Percentiles rank a stretch among this genome's conserved stretches.
Conservation (phyloP, 2,888 invertebrate species). For the Herminia tarsipennalis region DNA sequence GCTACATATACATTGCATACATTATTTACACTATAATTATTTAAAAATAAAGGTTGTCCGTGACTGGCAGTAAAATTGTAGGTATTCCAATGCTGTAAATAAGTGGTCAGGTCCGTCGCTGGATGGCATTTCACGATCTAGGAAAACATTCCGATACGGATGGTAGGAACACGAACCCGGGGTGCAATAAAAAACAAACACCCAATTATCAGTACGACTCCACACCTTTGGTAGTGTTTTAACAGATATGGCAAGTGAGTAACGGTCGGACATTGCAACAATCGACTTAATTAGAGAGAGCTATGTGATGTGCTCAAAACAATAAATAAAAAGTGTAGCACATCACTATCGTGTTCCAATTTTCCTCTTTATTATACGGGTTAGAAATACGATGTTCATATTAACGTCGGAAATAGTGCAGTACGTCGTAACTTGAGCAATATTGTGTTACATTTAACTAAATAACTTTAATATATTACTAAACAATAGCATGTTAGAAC, state of each 20-base stretch:
- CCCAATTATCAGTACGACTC: slow-evolving; percentile 50
- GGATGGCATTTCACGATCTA: slow-evolving; percentile 68
- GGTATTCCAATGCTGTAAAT: slow-evolving; percentile 33
- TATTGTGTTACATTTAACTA: background rate
- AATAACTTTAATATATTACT: background rate
- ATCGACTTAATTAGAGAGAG: slow-evolving; percentile 34
- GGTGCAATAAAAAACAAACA: slow-evolving; percentile 51
- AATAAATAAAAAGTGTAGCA: background rate
- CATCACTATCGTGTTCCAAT: slow-evolving; percentile 8
- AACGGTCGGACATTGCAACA: slow-evolving; percentile 22
- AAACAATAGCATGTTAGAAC: background rate
- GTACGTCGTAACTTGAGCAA: background rate
- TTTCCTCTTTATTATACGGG: slow-evolving; percentile 18
- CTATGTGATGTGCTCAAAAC: slow-evolving; percentile 8
- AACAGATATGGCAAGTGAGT: slow-evolving; percentile 31
- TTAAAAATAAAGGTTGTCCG: background rate
- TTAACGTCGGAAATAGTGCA: slow-evolving; percentile 2
- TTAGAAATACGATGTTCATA: slow-evolving; percentile 13
- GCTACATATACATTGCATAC: too few species aligned
- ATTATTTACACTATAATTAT: too few species aligned
- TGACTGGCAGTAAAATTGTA: slow-evolving; percentile 21
- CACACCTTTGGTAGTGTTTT: slow-evolving; percentile 34
- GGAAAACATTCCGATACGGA: slow-evolving; percentile 55
- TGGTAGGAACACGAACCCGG: slow-evolving; percentile 48
- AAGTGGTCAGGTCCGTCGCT: slow-evolving; percentile 29